Percentiles rank a stretch among this genome's conserved stretches.
phyloP scores from a whole-genome alignment of 2,113 vertebrate species.

The Sapajus apella region DNA sequence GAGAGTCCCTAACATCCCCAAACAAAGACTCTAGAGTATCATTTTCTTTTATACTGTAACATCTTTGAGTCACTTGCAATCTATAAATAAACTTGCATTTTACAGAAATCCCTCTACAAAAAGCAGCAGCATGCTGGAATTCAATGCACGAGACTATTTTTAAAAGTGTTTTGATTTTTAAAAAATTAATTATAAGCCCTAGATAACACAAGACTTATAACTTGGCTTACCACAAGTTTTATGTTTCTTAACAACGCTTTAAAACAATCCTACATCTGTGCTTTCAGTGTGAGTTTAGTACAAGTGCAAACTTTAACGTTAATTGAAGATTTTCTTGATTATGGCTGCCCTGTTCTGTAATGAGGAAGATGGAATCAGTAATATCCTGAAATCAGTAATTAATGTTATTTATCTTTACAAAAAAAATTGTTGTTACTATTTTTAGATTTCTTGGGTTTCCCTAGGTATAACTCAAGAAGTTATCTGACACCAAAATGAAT shows the following conservation, averaged over 20 bases:
- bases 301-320: conserved; percentile 53
- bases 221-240: conserved; percentile 60
- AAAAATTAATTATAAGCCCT: conserved; percentile 76
- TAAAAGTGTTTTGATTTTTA: conserved; percentile 68
- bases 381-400: neutral
- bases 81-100: conserved; percentile 77
- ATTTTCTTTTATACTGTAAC: conserved; percentile 73
- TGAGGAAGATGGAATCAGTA: conserved; percentile 41
- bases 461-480: conserved; percentile 1
- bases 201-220: conserved; percentile 70
- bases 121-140: conserved; percentile 71
- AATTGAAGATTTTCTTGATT: conserved; percentile 74
- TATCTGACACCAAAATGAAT: conserved; percentile 51
- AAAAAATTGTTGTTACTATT: neutral
- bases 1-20: conserved; percentile 42
- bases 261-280: conserved; percentile 58
- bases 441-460: conserved; percentile 40
- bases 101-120: conserved; percentile 69
- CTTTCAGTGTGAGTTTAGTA: conserved; percentile 30
- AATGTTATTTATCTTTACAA: conserved; percentile 51
- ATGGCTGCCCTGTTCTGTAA: neutral
- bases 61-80: conserved; percentile 70
- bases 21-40: conserved; percentile 54
- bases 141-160: conserved; percentile 78
- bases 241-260: conserved; percentile 67